These are phyloP conservation scores for Choristoneura rosaceana DNA, from an alignment of 2,888 invertebrate genomes.

Conservation along the genomic window DNA sequence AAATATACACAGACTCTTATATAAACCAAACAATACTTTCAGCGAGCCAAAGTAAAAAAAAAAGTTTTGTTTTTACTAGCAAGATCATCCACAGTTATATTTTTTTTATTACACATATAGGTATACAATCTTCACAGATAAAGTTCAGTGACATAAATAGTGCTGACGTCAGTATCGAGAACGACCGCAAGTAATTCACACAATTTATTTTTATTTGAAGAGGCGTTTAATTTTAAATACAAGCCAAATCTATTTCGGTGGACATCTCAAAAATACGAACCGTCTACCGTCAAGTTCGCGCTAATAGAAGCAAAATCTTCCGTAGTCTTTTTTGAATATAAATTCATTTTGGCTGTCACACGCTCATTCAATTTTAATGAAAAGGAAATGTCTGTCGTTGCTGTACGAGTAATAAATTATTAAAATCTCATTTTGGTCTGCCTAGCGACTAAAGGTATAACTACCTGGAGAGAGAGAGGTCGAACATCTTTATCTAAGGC, in stretches of 20 bases:
- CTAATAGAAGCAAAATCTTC: conserved; percentile 12
- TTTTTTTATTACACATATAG: too few relatives aligned
- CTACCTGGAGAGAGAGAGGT: conserved; percentile 6
- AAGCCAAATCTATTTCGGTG: conserved; percentile 4
- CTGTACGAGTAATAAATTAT: conserved; percentile 28
- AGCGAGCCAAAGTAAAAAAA: too few relatives aligned
- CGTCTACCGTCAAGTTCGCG: conserved; percentile 9
- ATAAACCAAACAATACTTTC: too few relatives aligned
- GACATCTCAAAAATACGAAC: conserved; percentile 4
- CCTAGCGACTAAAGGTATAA: conserved; percentile 12
- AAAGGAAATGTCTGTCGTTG: conserved; percentile 25
- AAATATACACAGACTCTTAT: too few relatives aligned
- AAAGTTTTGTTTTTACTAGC: too few relatives aligned
- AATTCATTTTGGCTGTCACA: conserved; percentile 32
- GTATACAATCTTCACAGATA: neutral
- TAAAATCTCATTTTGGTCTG: conserved; percentile 37
- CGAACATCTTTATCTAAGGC: conserved; percentile 22
- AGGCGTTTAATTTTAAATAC: conserved; percentile 7
- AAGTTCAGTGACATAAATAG: neutral
- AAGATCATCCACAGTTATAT: too few relatives aligned
- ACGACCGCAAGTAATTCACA: neutral
- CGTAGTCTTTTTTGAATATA: conserved; percentile 25
- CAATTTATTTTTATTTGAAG: conserved; percentile 11
- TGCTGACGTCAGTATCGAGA: neutral
- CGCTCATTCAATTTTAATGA: conserved; percentile 30